These are phyloP conservation scores for Andrena trimmerana DNA, from an alignment of 2,888 invertebrate species.

Conservation along the genomic window DNA sequence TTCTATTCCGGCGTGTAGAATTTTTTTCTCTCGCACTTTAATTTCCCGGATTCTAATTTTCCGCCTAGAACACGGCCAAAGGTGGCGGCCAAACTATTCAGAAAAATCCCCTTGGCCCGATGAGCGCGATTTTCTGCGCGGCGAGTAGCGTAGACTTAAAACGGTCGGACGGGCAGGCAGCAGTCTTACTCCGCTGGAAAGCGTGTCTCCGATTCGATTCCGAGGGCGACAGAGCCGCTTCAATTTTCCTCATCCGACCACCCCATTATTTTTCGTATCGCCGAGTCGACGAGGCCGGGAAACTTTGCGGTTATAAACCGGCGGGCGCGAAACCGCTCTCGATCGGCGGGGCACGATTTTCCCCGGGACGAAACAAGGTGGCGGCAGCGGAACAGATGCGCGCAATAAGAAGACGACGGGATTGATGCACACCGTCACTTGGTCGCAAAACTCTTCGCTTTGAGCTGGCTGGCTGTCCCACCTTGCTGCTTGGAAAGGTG, in stretches of 20 bases:
- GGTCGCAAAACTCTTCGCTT: constrained; percentile 12
- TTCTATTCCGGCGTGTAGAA: background rate
- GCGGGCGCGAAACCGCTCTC: background rate
- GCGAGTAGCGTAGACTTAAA: constrained; percentile 20
- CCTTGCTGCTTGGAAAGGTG: too few species aligned
- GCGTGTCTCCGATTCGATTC: constrained; percentile 6
- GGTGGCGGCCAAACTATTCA: background rate
- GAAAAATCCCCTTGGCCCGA: background rate
- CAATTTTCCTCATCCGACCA: constrained; percentile 15
- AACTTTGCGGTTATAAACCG: background rate
- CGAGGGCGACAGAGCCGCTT: constrained; percentile 13
- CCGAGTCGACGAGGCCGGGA: background rate
- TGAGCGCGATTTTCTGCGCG: background rate
- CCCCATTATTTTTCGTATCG: constrained; percentile 28
- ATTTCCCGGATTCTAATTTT: constrained; percentile 19
- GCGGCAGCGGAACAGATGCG: constrained; percentile 11
- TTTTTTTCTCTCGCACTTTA: background rate
- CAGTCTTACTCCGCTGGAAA: constrained; percentile 1
- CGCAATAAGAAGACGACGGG: constrained; percentile 12
- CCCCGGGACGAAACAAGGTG: constrained; percentile 10
- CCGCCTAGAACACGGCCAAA: background rate
- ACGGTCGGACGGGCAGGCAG: background rate
- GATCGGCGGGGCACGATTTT: constrained; percentile 30
- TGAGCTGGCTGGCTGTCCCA: background rate
- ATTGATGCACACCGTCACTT: constrained; percentile 29